Percentiles rank a stretch among this genome's conserved stretches.
Conservation (phyloP, 1,140 invertebrate genomes). For the Drosophila yakuba region DNA sequence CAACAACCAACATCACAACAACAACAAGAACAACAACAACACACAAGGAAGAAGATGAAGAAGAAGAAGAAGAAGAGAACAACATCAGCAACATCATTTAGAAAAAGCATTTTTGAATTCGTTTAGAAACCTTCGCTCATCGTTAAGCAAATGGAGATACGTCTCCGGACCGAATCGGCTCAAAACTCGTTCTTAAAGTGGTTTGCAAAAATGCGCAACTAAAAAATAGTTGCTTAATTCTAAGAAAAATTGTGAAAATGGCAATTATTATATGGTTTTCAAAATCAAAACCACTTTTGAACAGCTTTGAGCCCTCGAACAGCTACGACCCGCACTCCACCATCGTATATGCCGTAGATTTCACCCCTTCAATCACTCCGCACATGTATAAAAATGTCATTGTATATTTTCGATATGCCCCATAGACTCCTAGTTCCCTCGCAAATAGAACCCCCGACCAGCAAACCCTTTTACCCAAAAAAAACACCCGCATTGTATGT, state of each 20-base stretch:
- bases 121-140: background rate
- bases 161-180: background rate
- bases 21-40: conserved; percentile 30
- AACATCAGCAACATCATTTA: conserved; percentile 25
- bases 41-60: conserved; percentile 13
- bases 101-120: conserved; percentile 17
- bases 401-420: background rate
- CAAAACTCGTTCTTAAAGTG: conserved; percentile 8
- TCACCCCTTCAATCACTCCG: conserved; percentile 2
- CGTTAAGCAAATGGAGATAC: background rate
- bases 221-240: background rate
- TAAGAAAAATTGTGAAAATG: background rate
- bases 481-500: conserved; percentile 19
- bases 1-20: conserved; percentile 27
- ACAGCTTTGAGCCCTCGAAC: background rate
- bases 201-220: background rate
- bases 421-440: conserved; percentile 10
- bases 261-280: background rate
- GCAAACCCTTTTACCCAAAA: background rate
- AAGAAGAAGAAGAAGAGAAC: conserved; percentile 9
- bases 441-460: background rate
- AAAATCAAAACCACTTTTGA: conserved; percentile 2
- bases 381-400: conserved; percentile 14
- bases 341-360: background rate
- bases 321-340: background rate